Conservation (phyloP, 2,113 vertebrate species). For the Daboia siamensis region DNA sequence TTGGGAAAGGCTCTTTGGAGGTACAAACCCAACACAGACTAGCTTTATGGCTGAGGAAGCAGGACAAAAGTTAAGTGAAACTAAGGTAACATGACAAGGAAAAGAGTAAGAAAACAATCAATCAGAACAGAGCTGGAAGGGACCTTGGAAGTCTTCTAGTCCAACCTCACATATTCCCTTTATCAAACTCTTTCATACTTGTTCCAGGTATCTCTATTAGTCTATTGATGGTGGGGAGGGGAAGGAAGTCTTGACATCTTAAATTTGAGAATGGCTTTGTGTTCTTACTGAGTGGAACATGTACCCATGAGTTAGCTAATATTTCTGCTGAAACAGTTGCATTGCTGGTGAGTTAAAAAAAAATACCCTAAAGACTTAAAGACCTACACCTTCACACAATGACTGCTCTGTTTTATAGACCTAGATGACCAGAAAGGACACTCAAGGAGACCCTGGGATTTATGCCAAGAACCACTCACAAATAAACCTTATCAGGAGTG, state of each 20-base stretch:
- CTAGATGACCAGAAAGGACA: neutral
- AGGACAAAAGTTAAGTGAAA: constrained; percentile 26
- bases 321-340: neutral
- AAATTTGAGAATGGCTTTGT: neutral
- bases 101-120: neutral
- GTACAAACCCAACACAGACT: constrained; percentile 30
- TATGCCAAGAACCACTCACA: neutral
- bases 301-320: neutral
- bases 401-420: neutral
- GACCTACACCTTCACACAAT: neutral
- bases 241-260: neutral
- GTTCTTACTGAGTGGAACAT: neutral
- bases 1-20: constrained; percentile 57
- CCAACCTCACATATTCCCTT: constrained; percentile 26
- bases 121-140: too few species aligned
- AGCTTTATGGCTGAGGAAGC: constrained; percentile 19
- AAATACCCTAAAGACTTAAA: neutral
- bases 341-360: neutral
- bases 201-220: neutral
- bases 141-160: too few species aligned
- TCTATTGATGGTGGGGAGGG: neutral
- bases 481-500: neutral
- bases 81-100: constrained; percentile 44
- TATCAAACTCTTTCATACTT: constrained; percentile 19
- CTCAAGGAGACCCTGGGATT: neutral